phyloP scores from a whole-genome alignment of 2,888 invertebrate genomes.

The Gryllus longicercus region DNA sequence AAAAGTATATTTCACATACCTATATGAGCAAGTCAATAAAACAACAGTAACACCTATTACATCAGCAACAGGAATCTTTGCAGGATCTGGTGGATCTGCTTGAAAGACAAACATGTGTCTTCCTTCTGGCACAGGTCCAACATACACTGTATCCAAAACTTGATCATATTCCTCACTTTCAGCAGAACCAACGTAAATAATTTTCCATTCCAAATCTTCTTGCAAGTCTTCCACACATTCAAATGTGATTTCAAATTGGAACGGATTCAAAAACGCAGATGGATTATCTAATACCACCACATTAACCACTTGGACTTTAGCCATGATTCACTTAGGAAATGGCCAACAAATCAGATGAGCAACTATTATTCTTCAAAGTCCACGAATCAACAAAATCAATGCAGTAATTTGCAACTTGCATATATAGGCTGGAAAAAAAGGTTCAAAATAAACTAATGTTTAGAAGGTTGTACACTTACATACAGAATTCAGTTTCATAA shows the following conservation, averaged over 20 bases:
- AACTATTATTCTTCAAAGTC: no score
- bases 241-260: conserved; percentile 58
- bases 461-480: no score
- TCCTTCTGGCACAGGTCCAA: conserved; percentile 52
- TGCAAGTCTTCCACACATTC: conserved; percentile 56
- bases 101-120: conserved; percentile 56
- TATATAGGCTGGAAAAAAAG: no score
- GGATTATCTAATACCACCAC: conserved; percentile 57
- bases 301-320: conserved; percentile 54
- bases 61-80: conserved; percentile 54
- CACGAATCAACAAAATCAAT: no score
- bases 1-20: conserved; percentile 31
- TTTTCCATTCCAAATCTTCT: conserved; percentile 58
- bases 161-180: conserved; percentile 56
- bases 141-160: conserved; percentile 53
- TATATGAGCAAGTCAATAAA: conserved; percentile 53
- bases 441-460: no score
- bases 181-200: conserved; percentile 58
- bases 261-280: conserved; percentile 51
- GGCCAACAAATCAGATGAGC: no score
- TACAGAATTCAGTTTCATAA: no score
- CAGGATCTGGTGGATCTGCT: conserved; percentile 54
- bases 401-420: no score
- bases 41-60: conserved; percentile 58
- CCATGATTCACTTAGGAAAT: conserved; percentile 43